phyloP scores from a whole-genome alignment of 2,113 vertebrate species.

The Onychostoma macrolepis region DNA sequence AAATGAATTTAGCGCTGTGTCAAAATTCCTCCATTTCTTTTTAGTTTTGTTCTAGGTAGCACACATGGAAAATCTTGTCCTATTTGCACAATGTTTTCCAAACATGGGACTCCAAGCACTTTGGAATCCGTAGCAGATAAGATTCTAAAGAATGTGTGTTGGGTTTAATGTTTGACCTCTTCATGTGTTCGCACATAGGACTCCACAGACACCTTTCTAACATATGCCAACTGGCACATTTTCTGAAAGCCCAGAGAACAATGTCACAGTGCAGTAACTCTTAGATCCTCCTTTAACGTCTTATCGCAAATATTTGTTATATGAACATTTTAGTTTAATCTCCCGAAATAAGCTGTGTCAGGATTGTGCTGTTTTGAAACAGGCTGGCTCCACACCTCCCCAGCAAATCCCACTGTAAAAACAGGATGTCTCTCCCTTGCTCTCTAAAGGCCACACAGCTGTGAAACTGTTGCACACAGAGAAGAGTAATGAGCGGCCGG shows the following conservation, averaged over 20 bases:
- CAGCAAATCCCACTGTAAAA: slow-evolving; percentile 42
- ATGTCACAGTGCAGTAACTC: neutral
- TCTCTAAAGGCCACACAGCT: slow-evolving; percentile 53
- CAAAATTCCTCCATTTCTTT: neutral
- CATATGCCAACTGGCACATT: neutral
- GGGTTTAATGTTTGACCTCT: slow-evolving; percentile 55
- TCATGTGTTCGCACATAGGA: neutral
- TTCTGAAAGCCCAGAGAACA: neutral
- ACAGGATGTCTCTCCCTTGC: slow-evolving; percentile 44
- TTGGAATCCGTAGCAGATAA: slow-evolving; percentile 32
- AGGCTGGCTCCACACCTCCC: neutral
- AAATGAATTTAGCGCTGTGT: neutral
- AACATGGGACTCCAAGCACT: slow-evolving; percentile 15
- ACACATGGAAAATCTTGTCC: neutral
- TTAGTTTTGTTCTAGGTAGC: neutral
- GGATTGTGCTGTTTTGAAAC: slow-evolving; percentile 20
- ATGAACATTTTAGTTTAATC: neutral
- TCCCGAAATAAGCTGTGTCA: slow-evolving; percentile 14
- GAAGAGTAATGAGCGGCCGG: slow-evolving; percentile 40
- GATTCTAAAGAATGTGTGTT: slow-evolving; percentile 44
- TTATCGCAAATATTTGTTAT: neutral
- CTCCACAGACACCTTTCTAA: neutral
- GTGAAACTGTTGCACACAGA: slow-evolving; percentile 52
- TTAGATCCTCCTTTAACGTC: neutral
- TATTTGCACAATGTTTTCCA: slow-evolving; percentile 15